These are phyloP conservation scores for Pollenia amentaria DNA, from an alignment of 2,888 invertebrate genomes.

Conservation along the genomic window DNA sequence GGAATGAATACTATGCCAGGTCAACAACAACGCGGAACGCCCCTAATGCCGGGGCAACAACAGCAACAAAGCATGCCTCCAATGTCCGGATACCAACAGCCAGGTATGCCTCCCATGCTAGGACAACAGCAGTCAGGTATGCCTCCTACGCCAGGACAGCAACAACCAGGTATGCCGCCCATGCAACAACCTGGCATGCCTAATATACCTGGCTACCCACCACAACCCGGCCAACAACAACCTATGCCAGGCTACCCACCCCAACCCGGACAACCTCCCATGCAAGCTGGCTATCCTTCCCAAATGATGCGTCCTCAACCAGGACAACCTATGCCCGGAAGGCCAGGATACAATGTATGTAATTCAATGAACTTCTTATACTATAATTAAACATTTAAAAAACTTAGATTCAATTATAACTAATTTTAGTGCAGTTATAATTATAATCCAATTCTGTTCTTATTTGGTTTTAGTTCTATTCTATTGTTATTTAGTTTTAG, in stretches of 20 bases:
- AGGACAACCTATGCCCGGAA: conserved; percentile 77
- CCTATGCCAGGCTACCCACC: conserved; percentile 78
- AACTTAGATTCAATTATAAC: too few relatives aligned
- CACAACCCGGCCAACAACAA: conserved; percentile 75
- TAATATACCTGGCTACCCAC: conserved; percentile 63
- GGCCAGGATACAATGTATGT: conserved; percentile 80
- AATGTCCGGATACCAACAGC: conserved; percentile 76
- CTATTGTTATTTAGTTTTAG: too few relatives aligned
- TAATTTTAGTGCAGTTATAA: too few relatives aligned
- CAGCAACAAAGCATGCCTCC: conserved; percentile 76
- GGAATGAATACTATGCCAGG: conserved; percentile 66
- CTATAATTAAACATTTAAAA: too few relatives aligned
- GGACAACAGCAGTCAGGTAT: conserved; percentile 77
- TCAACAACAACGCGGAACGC: conserved; percentile 56
- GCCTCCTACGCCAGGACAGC: conserved; percentile 77
- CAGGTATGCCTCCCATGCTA: conserved; percentile 75
- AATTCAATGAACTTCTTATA: too few relatives aligned
- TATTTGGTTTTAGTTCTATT: too few relatives aligned
- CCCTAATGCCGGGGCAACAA: conserved; percentile 62
- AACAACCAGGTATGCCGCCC: conserved; percentile 74
- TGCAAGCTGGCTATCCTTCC: conserved; percentile 76
- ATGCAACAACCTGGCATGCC: conserved; percentile 65
- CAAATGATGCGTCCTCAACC: conserved; percentile 77
- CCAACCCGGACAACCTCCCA: conserved; percentile 76
- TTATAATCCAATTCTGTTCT: too few relatives aligned